A percentile compares a stretch with the other conserved stretches of the same genome.
These are phyloP conservation scores for Drosophila limbata DNA, from an alignment of 2,888 invertebrate genomes.

Conservation along the genomic window DNA sequence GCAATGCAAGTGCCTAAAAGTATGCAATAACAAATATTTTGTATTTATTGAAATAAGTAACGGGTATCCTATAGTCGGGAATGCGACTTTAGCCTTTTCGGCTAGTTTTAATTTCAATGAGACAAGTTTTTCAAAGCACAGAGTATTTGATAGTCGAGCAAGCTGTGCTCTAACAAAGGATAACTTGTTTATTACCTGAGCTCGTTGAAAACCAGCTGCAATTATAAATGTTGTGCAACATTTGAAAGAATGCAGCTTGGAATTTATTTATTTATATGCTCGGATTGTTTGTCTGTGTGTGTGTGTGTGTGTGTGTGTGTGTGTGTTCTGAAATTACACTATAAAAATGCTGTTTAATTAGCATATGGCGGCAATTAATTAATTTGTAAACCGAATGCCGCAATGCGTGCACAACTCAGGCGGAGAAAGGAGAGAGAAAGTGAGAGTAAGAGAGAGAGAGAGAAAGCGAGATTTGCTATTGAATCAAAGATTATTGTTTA, in stretches of 20 bases:
- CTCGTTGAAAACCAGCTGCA: slow-evolving; percentile 17
- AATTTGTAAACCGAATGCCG: slow-evolving; percentile 65
- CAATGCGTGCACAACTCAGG: slow-evolving; percentile 25
- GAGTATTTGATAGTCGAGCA: neutral
- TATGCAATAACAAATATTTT: too few species aligned
- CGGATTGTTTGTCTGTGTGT: neutral
- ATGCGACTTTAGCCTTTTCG: too few species aligned
- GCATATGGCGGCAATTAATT: slow-evolving; percentile 80
- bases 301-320: slow-evolving; percentile 11
- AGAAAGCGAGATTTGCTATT: too few species aligned
- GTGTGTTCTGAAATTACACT: slow-evolving; percentile 50
- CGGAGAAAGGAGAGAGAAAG: neutral
- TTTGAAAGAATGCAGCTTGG: slow-evolving; percentile 46
- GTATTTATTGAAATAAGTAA: too few species aligned
- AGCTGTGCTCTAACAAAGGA: neutral
- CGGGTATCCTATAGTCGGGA: too few species aligned
- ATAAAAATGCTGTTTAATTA: slow-evolving; percentile 79
- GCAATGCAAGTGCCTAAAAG: too few species aligned
- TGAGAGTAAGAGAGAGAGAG: neutral
- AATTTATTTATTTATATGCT: slow-evolving; percentile 49
- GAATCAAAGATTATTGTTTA: slow-evolving; percentile 73
- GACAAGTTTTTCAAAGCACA: too few species aligned
- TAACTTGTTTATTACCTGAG: slow-evolving; percentile 26
- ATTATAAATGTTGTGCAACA: slow-evolving; percentile 34
- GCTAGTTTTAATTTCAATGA: too few species aligned